These are phyloP conservation scores for Xenopus tropicalis DNA, from an alignment of 2,113 vertebrate genomes.

Conservation along the genomic window DNA sequence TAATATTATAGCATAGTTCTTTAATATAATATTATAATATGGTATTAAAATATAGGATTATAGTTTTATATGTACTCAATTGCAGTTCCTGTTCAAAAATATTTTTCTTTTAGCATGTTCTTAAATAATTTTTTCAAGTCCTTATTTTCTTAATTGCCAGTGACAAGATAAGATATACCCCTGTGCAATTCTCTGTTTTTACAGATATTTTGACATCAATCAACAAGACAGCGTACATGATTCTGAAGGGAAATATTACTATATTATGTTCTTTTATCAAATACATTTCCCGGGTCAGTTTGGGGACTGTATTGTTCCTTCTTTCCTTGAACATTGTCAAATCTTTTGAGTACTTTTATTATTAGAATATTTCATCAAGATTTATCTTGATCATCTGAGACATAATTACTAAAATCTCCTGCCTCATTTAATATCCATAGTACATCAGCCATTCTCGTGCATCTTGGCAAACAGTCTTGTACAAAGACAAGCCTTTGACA, in stretches of 20 bases:
- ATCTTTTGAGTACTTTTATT: slow-evolving; percentile 14
- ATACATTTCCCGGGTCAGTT: background rate
- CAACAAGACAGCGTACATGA: background rate
- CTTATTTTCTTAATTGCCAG: background rate
- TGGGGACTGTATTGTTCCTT: slow-evolving; percentile 10
- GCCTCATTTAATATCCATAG: slow-evolving; percentile 30
- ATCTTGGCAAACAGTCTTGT: slow-evolving; percentile 32
- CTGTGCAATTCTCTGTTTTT: background rate
- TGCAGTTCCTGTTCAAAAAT: too few species aligned
- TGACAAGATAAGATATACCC: background rate
- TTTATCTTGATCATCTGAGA: slow-evolving; percentile 24
- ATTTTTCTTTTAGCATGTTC: too few species aligned
- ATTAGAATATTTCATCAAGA: slow-evolving; percentile 5
- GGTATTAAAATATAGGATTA: too few species aligned
- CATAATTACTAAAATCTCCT: slow-evolving; percentile 18
- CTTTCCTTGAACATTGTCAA: slow-evolving; percentile 22
- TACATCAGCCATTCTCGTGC: slow-evolving; percentile 22
- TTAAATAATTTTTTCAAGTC: too few species aligned
- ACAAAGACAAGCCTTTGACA: background rate
- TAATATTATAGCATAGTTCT: too few species aligned
- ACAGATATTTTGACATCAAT: slow-evolving; percentile 19
- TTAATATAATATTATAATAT: too few species aligned
- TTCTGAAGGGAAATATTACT: slow-evolving; percentile 12
- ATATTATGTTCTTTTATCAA: slow-evolving; percentile 10
- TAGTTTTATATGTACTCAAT: too few species aligned